These are phyloP conservation scores for Hylyphantes graminicola DNA, from an alignment of 1,140 invertebrate genomes.

Conservation along the genomic window DNA sequence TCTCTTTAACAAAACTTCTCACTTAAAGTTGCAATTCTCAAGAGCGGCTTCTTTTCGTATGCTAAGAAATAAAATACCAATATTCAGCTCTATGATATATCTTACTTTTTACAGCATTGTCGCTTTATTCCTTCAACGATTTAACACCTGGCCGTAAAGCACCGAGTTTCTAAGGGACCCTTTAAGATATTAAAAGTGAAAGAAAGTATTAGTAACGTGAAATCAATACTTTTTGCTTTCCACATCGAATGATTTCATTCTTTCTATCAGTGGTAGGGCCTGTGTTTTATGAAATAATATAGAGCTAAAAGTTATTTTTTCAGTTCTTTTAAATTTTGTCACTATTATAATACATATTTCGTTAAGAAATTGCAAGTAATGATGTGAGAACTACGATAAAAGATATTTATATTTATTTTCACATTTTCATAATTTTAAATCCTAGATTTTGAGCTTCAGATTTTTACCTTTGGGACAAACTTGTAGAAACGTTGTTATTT, in stretches of 20 bases:
- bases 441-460: no score
- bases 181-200: constrained; percentile 34
- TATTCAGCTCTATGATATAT: constrained; percentile 2
- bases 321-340: constrained; percentile 9
- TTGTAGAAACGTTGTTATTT: no score
- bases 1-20: no score
- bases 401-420: no score
- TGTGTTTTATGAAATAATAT: background rate
- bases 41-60: no score
- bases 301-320: background rate
- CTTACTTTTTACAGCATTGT: background rate
- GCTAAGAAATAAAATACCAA: constrained; percentile 1
- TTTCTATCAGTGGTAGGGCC: constrained; percentile 15
- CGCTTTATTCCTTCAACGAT: constrained; percentile 25
- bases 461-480: no score
- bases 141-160: constrained; percentile 36
- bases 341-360: background rate
- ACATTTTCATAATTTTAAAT: no score
- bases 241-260: constrained; percentile 11
- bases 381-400: no score
- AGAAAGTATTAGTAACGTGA: constrained; percentile 16
- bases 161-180: constrained; percentile 9
- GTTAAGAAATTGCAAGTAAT: no score
- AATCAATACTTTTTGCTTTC: constrained; percentile 28
- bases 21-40: no score